Evolutionary conservation across 2,113 vertebrate species (phyloP), one percentile per base, ranked within the genome.

Genomic region (Pygoscelis adeliae): DNA sequence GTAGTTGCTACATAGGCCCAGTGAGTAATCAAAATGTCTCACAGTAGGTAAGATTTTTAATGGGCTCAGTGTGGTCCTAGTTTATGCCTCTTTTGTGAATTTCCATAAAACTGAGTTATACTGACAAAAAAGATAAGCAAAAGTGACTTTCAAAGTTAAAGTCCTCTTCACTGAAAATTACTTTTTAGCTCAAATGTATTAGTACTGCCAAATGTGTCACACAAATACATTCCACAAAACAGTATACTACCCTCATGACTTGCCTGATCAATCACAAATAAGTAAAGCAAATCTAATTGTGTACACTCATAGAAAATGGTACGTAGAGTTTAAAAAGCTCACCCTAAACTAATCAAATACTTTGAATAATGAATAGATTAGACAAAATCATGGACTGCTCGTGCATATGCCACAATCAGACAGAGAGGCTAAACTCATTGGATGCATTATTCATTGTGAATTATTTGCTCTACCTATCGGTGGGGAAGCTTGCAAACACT

Each of bases 401-500:
- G 1, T 91, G 90, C 46, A 85, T 58, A 59, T 23, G 11, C 78
- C 89, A 93, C 77, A 96, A 96, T 96, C 94, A 97, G 92, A 80
- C 27, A 59, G 71, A 67, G 50, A 90, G 73, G 42, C 46, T 87
- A 70, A 93, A 94, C 69, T 95, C 92, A 90, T 90, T 97, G 95
- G 91, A 96, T 97, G 83, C 89, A 96, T 95, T 96, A 97, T 97
- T 97, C 93, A 96, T 92, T 4, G 44, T 44, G 56, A 93, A 92
- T 96, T 96, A 95, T 85, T 94, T 91, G 40, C 61, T 95, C 87
- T 97, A 90, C 90, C 76, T 96, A 55, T 95, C 13, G 6, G 76
- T 92, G 72, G 62, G 83, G 77, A 96, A 95, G 89, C 92, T 96
- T 98, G 91, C 89, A 95, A 96, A 95, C 92, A 94, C 79, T 84